These are phyloP conservation scores for Sisyra nigra DNA, from an alignment of 2,888 invertebrate species.

Conservation along the genomic window DNA sequence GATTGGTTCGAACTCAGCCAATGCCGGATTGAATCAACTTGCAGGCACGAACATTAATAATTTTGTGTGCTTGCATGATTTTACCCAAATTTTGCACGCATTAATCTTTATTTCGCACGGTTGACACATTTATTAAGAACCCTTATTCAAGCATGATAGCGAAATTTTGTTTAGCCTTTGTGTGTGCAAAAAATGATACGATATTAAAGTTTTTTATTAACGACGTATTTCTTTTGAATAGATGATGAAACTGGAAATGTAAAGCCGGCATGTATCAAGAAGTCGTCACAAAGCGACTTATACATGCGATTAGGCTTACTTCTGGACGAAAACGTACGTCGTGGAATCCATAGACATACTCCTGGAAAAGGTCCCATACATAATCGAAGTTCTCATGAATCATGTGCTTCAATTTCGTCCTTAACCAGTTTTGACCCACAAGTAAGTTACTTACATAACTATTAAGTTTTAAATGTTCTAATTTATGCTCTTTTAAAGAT, in stretches of 20 bases:
- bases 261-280: constrained; percentile 36
- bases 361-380: constrained; percentile 24
- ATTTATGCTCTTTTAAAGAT: constrained; percentile 28
- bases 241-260: constrained; percentile 59
- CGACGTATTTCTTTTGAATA: constrained; percentile 19
- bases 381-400: constrained; percentile 32
- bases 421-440: constrained; percentile 35
- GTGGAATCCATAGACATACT: constrained; percentile 19
- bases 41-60: constrained; percentile 38
- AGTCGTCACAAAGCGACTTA: constrained; percentile 56
- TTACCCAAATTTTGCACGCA: constrained; percentile 8
- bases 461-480: constrained; percentile 15
- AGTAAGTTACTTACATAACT: neutral
- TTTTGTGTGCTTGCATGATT: constrained; percentile 8
- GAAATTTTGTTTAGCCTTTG: constrained; percentile 16
- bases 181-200: constrained; percentile 16
- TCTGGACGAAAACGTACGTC: constrained; percentile 50
- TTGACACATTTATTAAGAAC: constrained; percentile 5
- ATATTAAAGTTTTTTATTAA: constrained; percentile 11
- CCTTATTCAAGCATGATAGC: constrained; percentile 11
- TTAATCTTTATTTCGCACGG: constrained; percentile 5
- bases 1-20: constrained; percentile 54
- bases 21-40: constrained; percentile 65
- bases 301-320: constrained; percentile 72
- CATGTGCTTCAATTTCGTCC: constrained; percentile 21